A percentile compares a stretch with the other conserved stretches of the same genome.
Evolutionary conservation across 2,888 invertebrate genomes (phyloP).

Genomic region (Parnassius apollo): DNA sequence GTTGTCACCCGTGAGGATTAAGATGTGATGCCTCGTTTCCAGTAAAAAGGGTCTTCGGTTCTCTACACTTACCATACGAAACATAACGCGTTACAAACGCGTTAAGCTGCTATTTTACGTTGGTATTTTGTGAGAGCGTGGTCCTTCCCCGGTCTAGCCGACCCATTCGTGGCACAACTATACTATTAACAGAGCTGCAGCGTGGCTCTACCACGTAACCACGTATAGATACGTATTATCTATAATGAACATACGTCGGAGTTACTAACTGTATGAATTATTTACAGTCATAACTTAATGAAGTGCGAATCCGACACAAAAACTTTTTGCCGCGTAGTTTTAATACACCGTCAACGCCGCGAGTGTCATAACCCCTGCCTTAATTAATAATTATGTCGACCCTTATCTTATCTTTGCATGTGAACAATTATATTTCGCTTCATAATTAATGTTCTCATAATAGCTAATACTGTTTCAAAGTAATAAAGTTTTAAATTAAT

Average conservation of each 20-base stretch:
- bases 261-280: conserved; percentile 12
- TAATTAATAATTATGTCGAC: conserved; percentile 50
- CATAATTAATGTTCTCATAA: conserved; percentile 63
- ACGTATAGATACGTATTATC: too few species aligned
- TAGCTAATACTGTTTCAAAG: conserved; percentile 47
- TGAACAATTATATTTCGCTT: conserved; percentile 65
- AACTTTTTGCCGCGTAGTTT: conserved; percentile 52
- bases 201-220: too few species aligned
- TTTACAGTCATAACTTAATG: conserved; percentile 20
- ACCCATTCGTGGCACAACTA: too few species aligned
- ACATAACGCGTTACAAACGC: too few species aligned
- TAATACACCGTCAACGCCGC: conserved; percentile 46
- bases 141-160: too few species aligned
- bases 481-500: conserved; percentile 59
- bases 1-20: too few species aligned
- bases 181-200: too few species aligned
- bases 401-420: conserved; percentile 57
- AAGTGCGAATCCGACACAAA: conserved; percentile 28
- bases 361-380: conserved; percentile 50
- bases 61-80: too few species aligned
- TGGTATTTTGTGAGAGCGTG: too few species aligned
- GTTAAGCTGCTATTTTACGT: too few species aligned
- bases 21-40: too few species aligned
- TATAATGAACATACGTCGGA: background rate
- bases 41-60: too few species aligned